Evolutionary conservation across 2,797 vertebrate genomes (phyloP).

Genomic region (Anguilla marmorata): DNA sequence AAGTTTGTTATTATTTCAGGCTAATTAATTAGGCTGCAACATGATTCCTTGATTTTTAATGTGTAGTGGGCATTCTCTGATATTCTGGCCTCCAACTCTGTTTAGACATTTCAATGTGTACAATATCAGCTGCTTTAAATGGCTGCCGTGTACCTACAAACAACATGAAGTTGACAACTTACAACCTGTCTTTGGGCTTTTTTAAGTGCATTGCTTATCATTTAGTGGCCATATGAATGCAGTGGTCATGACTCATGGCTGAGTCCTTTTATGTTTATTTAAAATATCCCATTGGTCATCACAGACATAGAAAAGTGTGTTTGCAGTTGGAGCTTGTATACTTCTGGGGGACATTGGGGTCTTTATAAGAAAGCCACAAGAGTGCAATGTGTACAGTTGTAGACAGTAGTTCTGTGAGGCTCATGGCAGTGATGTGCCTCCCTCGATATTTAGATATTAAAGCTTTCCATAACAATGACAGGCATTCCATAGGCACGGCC

Average conservation of each 20-base stretch:
- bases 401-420: constrained; percentile 33
- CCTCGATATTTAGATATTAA: constrained; percentile 42
- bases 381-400: constrained; percentile 33
- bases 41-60: constrained; percentile 2
- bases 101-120: not conserved
- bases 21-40: constrained; percentile 1
- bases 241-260: not conserved
- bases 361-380: constrained; percentile 11
- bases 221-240: not conserved
- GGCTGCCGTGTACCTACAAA: not conserved
- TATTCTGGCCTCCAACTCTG: not conserved
- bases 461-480: constrained; percentile 40
- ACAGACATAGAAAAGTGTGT: constrained; percentile 18
- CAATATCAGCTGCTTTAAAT: not conserved
- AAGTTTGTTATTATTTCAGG: constrained; percentile 9
- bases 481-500: constrained; percentile 30
- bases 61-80: not conserved
- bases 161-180: not conserved
- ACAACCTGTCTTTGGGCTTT: not conserved
- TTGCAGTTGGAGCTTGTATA: constrained; percentile 33
- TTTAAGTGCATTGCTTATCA: not conserved
- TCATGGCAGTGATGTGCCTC: constrained; percentile 28
- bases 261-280: constrained; percentile 29
- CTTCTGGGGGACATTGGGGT: constrained; percentile 28
- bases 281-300: constrained; percentile 33